These are phyloP conservation scores for Kradibia gibbosae DNA, from an alignment of 1,140 invertebrate species.

Conservation along the genomic window DNA sequence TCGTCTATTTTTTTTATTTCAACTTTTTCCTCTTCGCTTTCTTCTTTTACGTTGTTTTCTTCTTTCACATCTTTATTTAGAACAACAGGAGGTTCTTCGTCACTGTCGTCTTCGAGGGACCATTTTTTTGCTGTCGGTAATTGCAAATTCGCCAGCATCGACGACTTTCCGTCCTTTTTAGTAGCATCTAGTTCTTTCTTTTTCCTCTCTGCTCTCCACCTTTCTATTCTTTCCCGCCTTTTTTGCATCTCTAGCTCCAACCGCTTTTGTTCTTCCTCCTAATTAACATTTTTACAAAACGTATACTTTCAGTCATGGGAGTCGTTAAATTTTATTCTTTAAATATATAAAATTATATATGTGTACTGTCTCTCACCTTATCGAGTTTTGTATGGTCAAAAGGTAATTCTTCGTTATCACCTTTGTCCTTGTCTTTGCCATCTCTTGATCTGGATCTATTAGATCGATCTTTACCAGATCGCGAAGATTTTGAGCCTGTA, in stretches of 20 bases:
- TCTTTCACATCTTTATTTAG: conserved; percentile 73
- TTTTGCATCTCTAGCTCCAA: conserved; percentile 98
- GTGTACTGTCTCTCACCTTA: conserved; percentile 73
- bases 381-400: conserved; percentile 84
- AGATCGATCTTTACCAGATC: conserved; percentile 68
- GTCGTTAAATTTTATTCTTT: not conserved
- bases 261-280: conserved; percentile 90
- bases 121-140: conserved; percentile 85
- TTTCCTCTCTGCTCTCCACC: conserved; percentile 78
- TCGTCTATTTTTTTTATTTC: conserved; percentile 71
- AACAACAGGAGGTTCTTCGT: conserved; percentile 75
- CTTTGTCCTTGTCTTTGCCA: conserved; percentile 75
- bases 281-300: conserved; percentile 43
- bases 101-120: conserved; percentile 93
- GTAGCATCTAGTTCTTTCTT: conserved; percentile 85
- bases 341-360: conserved; percentile 8
- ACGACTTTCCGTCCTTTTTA: conserved; percentile 81
- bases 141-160: conserved; percentile 75
- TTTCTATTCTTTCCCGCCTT: conserved; percentile 81
- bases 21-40: conserved; percentile 74
- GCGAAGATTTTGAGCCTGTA: conserved; percentile 70
- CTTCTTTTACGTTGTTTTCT: conserved; percentile 74
- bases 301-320: conserved; percentile 24
- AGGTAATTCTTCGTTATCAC: conserved; percentile 73
- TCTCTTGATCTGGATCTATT: conserved; percentile 70